Evolutionary conservation across 2,888 invertebrate species (phyloP).

Genomic region (Camponotus fellah): DNA sequence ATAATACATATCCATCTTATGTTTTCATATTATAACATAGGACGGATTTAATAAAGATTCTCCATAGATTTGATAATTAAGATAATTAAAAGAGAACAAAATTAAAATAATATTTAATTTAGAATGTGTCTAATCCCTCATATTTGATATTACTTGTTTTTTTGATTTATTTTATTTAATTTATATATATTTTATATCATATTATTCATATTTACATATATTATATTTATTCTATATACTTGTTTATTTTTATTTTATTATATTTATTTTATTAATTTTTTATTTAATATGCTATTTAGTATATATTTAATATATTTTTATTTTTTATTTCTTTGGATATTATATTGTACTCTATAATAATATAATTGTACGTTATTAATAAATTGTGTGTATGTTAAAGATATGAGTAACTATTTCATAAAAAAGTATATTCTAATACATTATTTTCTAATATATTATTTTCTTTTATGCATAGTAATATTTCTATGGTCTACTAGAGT

Average conservation of each 20-base stretch:
- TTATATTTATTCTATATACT: neutral
- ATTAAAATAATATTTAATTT: neutral
- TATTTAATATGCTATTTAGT: neutral
- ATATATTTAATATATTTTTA: neutral
- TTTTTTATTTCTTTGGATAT: neutral
- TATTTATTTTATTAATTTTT: neutral
- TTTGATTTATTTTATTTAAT: neutral
- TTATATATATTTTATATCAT: neutral
- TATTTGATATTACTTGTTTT: neutral
- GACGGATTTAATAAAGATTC: neutral
- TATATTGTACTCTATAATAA: neutral
- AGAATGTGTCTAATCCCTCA: neutral
- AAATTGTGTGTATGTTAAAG: neutral
- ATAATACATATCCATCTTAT: neutral
- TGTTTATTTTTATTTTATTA: neutral
- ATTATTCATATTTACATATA: neutral
- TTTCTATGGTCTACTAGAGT: too few species aligned
- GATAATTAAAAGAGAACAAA: neutral
- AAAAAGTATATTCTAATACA: neutral
- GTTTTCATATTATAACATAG: conserved; percentile 12
- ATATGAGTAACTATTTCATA: neutral
- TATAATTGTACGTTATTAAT: neutral
- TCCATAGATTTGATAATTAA: neutral
- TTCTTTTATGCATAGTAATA: too few species aligned
- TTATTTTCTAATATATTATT: too few species aligned